Evolutionary conservation across 2,888 invertebrate genomes (phyloP).

Genomic region (Pyrochroa serraticornis): DNA sequence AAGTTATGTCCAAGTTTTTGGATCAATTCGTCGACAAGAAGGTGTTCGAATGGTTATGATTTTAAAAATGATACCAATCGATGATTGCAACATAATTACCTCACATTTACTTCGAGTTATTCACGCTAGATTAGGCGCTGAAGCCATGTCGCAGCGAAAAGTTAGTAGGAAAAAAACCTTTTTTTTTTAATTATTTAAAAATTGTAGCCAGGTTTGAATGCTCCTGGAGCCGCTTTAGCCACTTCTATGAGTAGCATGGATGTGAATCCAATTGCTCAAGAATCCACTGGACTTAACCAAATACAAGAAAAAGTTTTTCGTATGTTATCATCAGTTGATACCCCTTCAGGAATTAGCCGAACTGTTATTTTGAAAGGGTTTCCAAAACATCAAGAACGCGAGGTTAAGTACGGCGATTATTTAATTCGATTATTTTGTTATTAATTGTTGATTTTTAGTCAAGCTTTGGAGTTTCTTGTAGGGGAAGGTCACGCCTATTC

Average conservation of each 20-base stretch:
- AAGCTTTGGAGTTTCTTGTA: conserved; percentile 70
- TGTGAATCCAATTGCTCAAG: conserved; percentile 35
- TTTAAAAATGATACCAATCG: conserved; percentile 67
- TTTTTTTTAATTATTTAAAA: no score
- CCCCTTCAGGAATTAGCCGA: conserved; percentile 40
- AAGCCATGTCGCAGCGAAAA: conserved; percentile 42
- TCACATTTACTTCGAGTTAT: conserved; percentile 74
- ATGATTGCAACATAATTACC: conserved; percentile 69
- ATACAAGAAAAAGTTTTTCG: conserved; percentile 50
- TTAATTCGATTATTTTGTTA: conserved; percentile 1
- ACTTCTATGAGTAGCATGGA: conserved; percentile 52
- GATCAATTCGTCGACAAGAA: conserved; percentile 68
- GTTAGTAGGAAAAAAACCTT: no score
- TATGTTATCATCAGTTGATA: conserved; percentile 42
- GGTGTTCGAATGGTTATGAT: conserved; percentile 69
- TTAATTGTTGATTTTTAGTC: conserved; percentile 54
- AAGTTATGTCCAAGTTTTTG: conserved; percentile 61
- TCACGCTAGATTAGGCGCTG: conserved; percentile 62
- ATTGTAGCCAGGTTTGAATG: not conserved
- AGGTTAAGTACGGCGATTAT: conserved; percentile 49
- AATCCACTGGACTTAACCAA: conserved; percentile 41
- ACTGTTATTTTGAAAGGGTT: conserved; percentile 40
- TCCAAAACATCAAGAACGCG: conserved; percentile 44
- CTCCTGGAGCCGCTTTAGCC: conserved; percentile 50
- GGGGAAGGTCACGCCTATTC: conserved; percentile 82